phyloP scores from a whole-genome alignment of 1,140 invertebrate species.

The Lutraria rhynchaena region DNA sequence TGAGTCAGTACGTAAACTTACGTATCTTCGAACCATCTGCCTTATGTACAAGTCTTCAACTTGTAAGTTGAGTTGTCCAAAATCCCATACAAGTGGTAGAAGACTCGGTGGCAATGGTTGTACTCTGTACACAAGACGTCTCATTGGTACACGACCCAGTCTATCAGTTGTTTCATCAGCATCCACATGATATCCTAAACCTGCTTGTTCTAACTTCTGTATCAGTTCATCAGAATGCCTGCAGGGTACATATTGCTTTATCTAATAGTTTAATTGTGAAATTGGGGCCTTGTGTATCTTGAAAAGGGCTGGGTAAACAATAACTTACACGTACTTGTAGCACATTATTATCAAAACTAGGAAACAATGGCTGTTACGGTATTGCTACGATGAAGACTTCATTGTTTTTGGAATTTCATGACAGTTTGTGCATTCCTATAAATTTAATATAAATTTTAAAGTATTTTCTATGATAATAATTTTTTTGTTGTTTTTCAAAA shows the following conservation, averaged over 20 bases:
- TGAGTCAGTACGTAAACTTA: conserved; percentile 37
- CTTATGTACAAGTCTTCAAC: conserved; percentile 76
- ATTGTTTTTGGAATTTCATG: too few species aligned
- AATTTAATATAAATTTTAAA: too few species aligned
- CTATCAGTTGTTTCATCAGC: conserved; percentile 73
- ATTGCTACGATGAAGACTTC: too few species aligned
- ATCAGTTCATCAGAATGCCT: conserved; percentile 78
- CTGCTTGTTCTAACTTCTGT: conserved; percentile 74
- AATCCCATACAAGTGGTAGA: conserved; percentile 79
- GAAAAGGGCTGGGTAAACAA: too few species aligned
- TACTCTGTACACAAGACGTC: conserved; percentile 78
- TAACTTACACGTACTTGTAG: too few species aligned
- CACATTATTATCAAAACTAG: too few species aligned
- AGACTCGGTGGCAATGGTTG: conserved; percentile 77
- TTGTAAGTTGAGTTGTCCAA: conserved; percentile 72
- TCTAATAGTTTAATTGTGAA: too few species aligned
- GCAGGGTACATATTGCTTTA: conserved; percentile 43
- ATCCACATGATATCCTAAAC: conserved; percentile 77
- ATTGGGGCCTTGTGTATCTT: too few species aligned
- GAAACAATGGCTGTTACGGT: too few species aligned
- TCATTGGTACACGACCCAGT: conserved; percentile 77
- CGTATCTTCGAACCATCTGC: conserved; percentile 74
- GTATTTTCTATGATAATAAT: too few species aligned
- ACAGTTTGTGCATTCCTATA: too few species aligned
- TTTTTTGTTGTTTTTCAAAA: too few species aligned